Evolutionary conservation across 1,140 invertebrate genomes (phyloP).

Genomic region (Arctopsyche grandis): DNA sequence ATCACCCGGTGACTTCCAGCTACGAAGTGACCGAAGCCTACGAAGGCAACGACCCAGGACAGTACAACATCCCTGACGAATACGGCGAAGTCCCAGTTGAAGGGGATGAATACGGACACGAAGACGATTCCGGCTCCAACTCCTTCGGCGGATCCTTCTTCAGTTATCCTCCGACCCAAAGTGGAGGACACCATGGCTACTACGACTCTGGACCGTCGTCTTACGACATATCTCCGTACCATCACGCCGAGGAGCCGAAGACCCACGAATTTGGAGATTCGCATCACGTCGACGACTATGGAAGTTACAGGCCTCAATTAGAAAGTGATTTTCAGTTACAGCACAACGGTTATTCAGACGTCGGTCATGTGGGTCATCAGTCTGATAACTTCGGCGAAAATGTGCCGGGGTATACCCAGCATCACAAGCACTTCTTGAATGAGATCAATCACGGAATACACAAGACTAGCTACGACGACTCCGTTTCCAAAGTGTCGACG

Average conservation of each 20-base stretch:
- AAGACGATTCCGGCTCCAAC: background rate
- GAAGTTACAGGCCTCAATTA: constrained; percentile 42
- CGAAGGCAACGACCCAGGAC: constrained; percentile 57
- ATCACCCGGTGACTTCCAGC: constrained; percentile 4
- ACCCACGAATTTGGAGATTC: background rate
- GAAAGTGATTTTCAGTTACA: background rate
- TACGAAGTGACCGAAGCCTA: constrained; percentile 63
- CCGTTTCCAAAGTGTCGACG: constrained; percentile 1
- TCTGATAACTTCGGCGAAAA: constrained; percentile 45
- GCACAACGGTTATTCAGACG: background rate
- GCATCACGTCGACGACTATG: background rate
- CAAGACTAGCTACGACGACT: constrained; percentile 30
- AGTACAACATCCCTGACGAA: constrained; percentile 41
- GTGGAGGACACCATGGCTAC: constrained; percentile 29
- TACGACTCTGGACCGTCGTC: constrained; percentile 12
- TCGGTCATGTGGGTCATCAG: constrained; percentile 22
- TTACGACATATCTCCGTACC: constrained; percentile 50
- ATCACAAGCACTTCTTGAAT: constrained; percentile 46
- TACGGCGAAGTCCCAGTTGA: constrained; percentile 14
- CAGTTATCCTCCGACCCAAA: constrained; percentile 40
- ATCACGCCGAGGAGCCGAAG: background rate
- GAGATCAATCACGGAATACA: constrained; percentile 42
- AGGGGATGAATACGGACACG: constrained; percentile 11
- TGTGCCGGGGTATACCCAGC: constrained; percentile 39
- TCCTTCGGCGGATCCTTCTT: constrained; percentile 27